A percentile compares a stretch with the other conserved stretches of the same genome.
Conservation (phyloP, 2,113 vertebrate genomes). For the Chaenocephalus aceratus region DNA sequence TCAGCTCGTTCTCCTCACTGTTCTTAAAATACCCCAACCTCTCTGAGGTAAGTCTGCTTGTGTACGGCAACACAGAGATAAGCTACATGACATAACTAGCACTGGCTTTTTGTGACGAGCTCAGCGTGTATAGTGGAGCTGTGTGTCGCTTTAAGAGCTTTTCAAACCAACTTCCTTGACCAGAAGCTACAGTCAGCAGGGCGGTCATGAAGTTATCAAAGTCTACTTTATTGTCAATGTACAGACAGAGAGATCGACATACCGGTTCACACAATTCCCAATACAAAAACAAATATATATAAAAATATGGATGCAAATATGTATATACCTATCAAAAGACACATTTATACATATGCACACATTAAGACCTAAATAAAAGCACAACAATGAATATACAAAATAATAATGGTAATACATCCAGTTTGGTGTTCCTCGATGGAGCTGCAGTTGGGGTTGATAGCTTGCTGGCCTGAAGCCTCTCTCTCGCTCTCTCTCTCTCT, state of each 20-base stretch:
- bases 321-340: too few relatives aligned
- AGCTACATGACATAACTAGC: conserved; percentile 49
- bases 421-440: conserved; percentile 25
- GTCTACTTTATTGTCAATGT: too few relatives aligned
- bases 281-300: too few relatives aligned
- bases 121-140: not conserved
- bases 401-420: not conserved
- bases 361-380: too few relatives aligned
- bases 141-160: not conserved
- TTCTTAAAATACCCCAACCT: conserved; percentile 75
- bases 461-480: not conserved
- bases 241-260: too few relatives aligned
- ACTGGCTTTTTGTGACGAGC: not conserved
- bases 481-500: not conserved
- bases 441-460: conserved; percentile 35
- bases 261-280: too few relatives aligned
- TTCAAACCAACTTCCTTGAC: not conserved
- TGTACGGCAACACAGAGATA: conserved; percentile 15
- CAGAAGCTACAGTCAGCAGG: not conserved
- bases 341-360: too few relatives aligned
- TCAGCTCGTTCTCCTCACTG: conserved; percentile 68
- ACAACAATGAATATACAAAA: too few relatives aligned
- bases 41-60: conserved; percentile 51
- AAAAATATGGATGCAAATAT: too few relatives aligned
- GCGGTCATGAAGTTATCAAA: not conserved